These are phyloP conservation scores for Pteromalus puparum DNA, from an alignment of 1,140 invertebrate species.

Conservation along the genomic window DNA sequence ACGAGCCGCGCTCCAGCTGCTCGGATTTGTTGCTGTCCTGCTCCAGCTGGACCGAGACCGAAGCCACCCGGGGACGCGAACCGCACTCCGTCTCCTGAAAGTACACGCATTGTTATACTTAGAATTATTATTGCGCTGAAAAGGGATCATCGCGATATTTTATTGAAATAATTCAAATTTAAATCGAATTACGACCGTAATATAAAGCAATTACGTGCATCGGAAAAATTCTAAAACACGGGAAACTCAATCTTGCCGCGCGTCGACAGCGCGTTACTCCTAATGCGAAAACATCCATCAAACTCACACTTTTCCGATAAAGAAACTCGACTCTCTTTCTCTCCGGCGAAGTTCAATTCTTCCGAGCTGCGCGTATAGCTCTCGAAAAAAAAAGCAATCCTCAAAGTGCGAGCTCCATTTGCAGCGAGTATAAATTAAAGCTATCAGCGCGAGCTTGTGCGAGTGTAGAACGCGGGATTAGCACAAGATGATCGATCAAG, in stretches of 20 bases:
- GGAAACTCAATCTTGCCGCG: background rate
- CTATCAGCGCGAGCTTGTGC: background rate
- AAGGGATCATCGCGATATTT: no score
- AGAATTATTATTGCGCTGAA: no score
- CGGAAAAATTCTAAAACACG: background rate
- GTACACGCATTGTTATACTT: conserved; percentile 20
- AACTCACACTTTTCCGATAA: background rate
- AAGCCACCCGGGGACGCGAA: conserved; percentile 67
- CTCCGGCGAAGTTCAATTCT: background rate
- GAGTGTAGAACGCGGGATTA: background rate
- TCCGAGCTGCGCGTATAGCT: no score
- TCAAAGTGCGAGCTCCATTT: background rate
- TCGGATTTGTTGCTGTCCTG: conserved; percentile 74
- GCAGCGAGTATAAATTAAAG: background rate
- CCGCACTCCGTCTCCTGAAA: conserved; percentile 67
- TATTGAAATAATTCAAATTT: no score
- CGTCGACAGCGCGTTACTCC: background rate
- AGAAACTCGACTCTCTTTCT: background rate
- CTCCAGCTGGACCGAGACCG: conserved; percentile 71
- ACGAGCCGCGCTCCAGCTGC: conserved; percentile 65
- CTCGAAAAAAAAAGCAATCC: conserved; percentile 4
- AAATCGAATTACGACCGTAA: background rate
- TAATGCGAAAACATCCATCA: background rate
- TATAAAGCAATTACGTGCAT: no score
- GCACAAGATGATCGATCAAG: conserved; percentile 3